These are phyloP conservation scores for Pelochelys cantorii DNA, from an alignment of 2,797 vertebrate genomes.

Conservation along the genomic window DNA sequence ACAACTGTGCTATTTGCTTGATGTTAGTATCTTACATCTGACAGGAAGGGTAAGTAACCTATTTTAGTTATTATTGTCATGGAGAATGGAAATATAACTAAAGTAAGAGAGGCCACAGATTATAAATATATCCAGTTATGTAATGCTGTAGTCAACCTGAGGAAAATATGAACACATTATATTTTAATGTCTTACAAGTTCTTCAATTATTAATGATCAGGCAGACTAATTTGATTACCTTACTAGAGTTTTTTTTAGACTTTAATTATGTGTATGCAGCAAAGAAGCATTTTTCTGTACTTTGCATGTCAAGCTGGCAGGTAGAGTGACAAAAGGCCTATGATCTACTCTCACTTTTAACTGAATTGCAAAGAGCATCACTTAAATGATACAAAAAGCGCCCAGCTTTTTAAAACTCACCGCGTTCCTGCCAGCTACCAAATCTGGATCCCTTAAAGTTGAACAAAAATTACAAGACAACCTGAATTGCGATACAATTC, in stretches of 20 bases:
- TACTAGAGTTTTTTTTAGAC: conserved; percentile 69
- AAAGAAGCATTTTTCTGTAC: conserved; percentile 22
- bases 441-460: neutral
- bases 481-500: neutral
- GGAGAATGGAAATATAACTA: conserved; percentile 32
- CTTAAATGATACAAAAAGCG: accelerated
- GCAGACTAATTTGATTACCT: conserved; percentile 61
- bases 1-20: conserved; percentile 52
- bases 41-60: conserved; percentile 54
- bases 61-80: conserved; percentile 50
- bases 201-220: conserved; percentile 71
- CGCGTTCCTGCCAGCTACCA: neutral
- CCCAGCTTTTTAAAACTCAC: neutral
- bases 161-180: conserved; percentile 73
- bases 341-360: neutral
- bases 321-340: neutral
- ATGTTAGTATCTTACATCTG: conserved; percentile 52
- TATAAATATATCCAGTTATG: conserved; percentile 57
- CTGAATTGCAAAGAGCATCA: neutral
- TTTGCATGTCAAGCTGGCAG: conserved; percentile 3
- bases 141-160: conserved; percentile 66
- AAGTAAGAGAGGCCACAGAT: conserved; percentile 19
- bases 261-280: conserved; percentile 67
- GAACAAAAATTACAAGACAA: neutral
- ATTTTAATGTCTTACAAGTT: conserved; percentile 76